A percentile compares a stretch with the other conserved stretches of the same genome.
Evolutionary conservation across 2,888 invertebrate species (phyloP).

Genomic region (Apomyelois bistriatella): DNA sequence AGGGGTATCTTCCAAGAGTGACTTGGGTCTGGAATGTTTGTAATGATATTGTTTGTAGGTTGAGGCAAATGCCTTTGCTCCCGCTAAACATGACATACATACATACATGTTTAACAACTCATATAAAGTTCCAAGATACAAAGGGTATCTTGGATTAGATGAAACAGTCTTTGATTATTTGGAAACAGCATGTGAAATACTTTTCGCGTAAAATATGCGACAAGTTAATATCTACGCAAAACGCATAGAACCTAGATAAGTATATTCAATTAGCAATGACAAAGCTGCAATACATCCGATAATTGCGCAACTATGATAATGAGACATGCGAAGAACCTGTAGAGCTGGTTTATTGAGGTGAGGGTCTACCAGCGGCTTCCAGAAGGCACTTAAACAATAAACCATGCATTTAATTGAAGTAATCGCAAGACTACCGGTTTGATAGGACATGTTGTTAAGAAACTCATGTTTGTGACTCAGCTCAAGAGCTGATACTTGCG

Average conservation of each 20-base stretch:
- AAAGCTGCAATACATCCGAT: not conserved
- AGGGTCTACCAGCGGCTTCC: constrained; percentile 52
- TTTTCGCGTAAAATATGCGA: not conserved
- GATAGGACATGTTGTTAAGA: not conserved
- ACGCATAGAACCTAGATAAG: not conserved
- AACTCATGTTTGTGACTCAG: not conserved
- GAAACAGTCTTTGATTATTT: no score
- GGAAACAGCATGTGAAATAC: no score
- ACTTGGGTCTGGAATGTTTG: no score
- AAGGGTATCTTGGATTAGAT: no score
- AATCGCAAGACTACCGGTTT: constrained; percentile 20
- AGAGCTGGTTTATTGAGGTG: constrained; percentile 56
- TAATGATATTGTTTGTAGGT: no score
- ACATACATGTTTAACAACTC: no score
- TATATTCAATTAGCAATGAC: not conserved
- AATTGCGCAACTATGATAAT: constrained; percentile 5
- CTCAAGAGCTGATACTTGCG: not conserved
- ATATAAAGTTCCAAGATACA: no score
- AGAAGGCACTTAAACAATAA: constrained; percentile 34
- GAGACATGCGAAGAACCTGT: not conserved
- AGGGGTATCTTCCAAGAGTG: no score
- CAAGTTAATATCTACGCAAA: not conserved
- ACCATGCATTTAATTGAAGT: constrained; percentile 24
- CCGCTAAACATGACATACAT: no score
- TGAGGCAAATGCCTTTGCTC: no score